Base-by-base conservation (phyloP, 2,888 invertebrate species). In the Euzophera pinguis region DNA sequence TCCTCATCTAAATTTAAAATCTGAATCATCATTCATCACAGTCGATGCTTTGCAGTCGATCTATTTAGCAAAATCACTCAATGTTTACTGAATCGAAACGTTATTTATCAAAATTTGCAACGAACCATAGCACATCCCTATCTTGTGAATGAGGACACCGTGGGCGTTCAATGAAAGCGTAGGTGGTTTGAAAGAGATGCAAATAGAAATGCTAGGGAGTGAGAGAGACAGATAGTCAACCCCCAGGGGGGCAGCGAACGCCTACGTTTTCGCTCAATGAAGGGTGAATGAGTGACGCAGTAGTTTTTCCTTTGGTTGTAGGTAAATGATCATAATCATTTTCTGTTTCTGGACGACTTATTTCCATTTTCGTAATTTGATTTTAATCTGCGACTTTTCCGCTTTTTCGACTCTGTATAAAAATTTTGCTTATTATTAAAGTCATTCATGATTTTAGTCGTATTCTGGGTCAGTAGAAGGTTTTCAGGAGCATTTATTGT, bases 141-240 rank as follows among this genome's bases (percentile, higher is more conserved):
- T 60, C 57, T 47, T 56, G 62, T 84, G 79, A 84, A 84, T 84
- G 84, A 60, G 65, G 62, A 43, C 57, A 52, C 65, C 77, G 83
- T 83, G 68, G 83, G 84, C 69, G 82, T 70, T 71, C 64, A 81
- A 79, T 78, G 77, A 64, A 69, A 50, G 75, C 78, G 85, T 84
- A 66, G 85, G 84, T 74, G 78, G 64, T 35, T 16, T 22, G 66
- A 72, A 27, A 38, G 60, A 47, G 71, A 72, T 16, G 45, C 27
- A 37, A 50, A 2, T 32, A 55, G 53, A 66, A 27, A 17, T 58
- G 39, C 55, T 27, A 42, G 29, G 50, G 54, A 41, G 64, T 53
- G 63, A 57, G 32, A 14, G 51, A 22, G 45, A 38, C 6, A 13
- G 32, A 3, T 14, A 6, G 48, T 35, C 52, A 22, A 22, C 53